Base-by-base conservation (phyloP, 2,888 invertebrate genomes). In the Cremastobaeus sp. region DNA sequence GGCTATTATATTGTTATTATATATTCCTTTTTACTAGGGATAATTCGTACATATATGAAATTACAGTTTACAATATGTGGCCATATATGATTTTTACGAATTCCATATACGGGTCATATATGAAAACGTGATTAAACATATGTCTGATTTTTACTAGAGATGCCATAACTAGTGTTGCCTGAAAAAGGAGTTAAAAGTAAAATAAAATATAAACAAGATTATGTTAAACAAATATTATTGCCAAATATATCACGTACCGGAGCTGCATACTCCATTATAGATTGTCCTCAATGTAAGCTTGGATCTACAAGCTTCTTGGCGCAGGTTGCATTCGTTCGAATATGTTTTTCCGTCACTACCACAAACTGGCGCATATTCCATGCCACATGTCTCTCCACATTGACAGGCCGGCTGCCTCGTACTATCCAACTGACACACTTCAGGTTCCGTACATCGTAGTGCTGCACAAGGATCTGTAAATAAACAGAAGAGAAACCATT, bases 391-490 rank as follows among this genome's bases (percentile, higher is more conserved):
- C 78, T 94, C 93, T 62, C 94, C 93, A 86, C 96, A 96, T 70
- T 92, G 91, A 86, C 96, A 96, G 35, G 91, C 90, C 0, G 96
- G 94, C 77, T 92, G 91, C 41, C 96, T 91, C 54, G 92, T 91
- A 79, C 91, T 91, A 88, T 95, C 94, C 87, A 96, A 89, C 87
- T 94, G 95, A 88, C 96, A 96, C 69, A 95, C 90, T 84, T 95
- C 94, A 21, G 93, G 93, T 77, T 93, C 92, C 20, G 92, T 90
- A 88, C 96, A 96, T 82, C 92, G 90, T 77, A 94, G 91, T 64
- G 92, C 93, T 35, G 92, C 91, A 88, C 96, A 96, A 0, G 96
- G 96, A 91, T 96, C 96, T 96, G 89, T 47, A 89, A 78, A 54
- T 52, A 69, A 66, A 43, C 15, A 59, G 11, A 18, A 41, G 1